Evolutionary conservation across 2,113 vertebrate species (phyloP).

Genomic region (Oryzias javanicus): DNA sequence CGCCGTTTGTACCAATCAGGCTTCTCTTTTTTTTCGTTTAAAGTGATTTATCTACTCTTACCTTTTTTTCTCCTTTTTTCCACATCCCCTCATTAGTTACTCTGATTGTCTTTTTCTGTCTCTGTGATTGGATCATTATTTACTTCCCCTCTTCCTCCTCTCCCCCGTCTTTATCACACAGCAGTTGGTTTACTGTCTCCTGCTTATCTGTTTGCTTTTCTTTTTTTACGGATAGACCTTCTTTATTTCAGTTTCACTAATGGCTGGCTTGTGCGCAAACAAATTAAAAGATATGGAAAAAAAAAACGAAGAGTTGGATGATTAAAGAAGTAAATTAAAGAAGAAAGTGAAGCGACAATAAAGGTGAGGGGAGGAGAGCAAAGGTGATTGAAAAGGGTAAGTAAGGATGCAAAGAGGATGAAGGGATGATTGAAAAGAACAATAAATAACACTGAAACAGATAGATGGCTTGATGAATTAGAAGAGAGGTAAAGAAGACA

Average conservation of each 20-base stretch:
- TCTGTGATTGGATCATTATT: constrained; percentile 48
- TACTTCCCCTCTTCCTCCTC: constrained; percentile 22
- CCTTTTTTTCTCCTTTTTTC: not conserved
- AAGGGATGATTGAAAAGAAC: constrained; percentile 2
- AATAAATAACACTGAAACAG: constrained; percentile 1
- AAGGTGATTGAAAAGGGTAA: not conserved
- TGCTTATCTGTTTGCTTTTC: constrained; percentile 1
- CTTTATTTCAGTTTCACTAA: not conserved
- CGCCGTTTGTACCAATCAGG: no score
- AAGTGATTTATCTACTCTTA: constrained; percentile 46
- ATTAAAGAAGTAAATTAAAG: not conserved
- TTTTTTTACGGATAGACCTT: not conserved
- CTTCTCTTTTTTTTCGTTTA: constrained; percentile 18
- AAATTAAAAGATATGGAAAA: not conserved
- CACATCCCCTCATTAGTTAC: constrained; percentile 51
- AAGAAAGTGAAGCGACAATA: not conserved
- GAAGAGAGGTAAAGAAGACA: not conserved
- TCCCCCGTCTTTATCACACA: constrained; percentile 35
- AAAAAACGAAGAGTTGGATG: constrained; percentile 1
- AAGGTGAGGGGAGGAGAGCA: not conserved
- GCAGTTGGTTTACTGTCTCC: not conserved
- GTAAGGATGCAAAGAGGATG: not conserved
- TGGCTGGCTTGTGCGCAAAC: constrained; percentile 3
- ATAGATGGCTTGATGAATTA: constrained; percentile 9
- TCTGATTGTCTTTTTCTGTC: constrained; percentile 41